Evolutionary conservation across 2,888 invertebrate species (phyloP).

Genomic region (Tetragonula carbonaria): DNA sequence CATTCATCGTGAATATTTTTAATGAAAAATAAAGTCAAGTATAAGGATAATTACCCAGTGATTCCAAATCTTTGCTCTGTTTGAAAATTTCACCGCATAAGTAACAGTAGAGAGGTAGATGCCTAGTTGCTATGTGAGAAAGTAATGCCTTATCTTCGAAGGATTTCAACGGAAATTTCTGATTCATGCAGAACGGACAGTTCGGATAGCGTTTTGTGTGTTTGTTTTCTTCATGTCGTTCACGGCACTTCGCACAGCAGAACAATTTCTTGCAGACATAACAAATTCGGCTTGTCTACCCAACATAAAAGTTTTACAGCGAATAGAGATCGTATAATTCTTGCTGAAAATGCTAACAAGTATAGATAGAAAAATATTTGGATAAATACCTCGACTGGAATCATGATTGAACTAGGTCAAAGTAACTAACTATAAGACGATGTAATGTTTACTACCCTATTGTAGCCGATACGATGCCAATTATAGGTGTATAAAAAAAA

Average conservation of each 20-base stretch:
- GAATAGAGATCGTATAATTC: background rate
- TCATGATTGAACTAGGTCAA: slow-evolving; percentile 52
- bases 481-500: background rate
- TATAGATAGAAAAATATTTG: slow-evolving; percentile 1
- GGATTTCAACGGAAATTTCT: slow-evolving; percentile 68
- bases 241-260: slow-evolving; percentile 76
- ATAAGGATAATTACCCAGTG: slow-evolving; percentile 57
- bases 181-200: slow-evolving; percentile 74
- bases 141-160: slow-evolving; percentile 70
- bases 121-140: slow-evolving; percentile 73
- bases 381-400: slow-evolving; percentile 51
- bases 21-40: background rate
- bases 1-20: background rate
- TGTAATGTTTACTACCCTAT: slow-evolving; percentile 58
- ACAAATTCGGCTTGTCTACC: slow-evolving; percentile 72
- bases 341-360: background rate
- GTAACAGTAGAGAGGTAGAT: slow-evolving; percentile 76
- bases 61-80: slow-evolving; percentile 68
- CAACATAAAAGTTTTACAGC: slow-evolving; percentile 25
- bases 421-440: slow-evolving; percentile 8
- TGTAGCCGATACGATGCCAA: background rate
- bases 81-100: slow-evolving; percentile 74
- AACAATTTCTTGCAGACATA: slow-evolving; percentile 76
- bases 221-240: slow-evolving; percentile 73
- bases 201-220: slow-evolving; percentile 71